Conservation (phyloP, 1,140 invertebrate species). For the Drosophila ohnishii region DNA sequence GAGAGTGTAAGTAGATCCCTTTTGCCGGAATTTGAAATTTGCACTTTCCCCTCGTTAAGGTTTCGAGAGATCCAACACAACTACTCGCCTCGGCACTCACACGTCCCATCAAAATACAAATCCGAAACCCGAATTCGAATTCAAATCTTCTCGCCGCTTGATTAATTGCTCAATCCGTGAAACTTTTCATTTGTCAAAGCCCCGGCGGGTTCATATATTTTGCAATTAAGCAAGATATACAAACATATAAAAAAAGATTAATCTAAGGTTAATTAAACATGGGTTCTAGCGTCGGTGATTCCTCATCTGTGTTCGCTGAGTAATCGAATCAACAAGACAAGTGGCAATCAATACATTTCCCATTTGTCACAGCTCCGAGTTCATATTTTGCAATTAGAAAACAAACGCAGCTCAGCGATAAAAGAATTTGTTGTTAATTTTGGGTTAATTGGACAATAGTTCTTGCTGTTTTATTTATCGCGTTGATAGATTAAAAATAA, state of each 20-base stretch:
- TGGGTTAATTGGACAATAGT: neutral
- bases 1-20: slow-evolving; percentile 33
- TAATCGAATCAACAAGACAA: slow-evolving; percentile 16
- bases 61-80: neutral
- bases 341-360: slow-evolving; percentile 10
- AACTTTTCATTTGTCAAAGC: slow-evolving; percentile 17
- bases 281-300: neutral
- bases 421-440: neutral
- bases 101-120: neutral
- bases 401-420: neutral
- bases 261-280: slow-evolving; percentile 13
- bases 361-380: slow-evolving; percentile 1
- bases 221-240: neutral
- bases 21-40: slow-evolving; percentile 13
- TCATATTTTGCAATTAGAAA: neutral
- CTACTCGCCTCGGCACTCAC: neutral
- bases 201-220: slow-evolving; percentile 13
- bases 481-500: too few species aligned
- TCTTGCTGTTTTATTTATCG: neutral
- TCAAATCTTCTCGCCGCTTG: slow-evolving; percentile 9
- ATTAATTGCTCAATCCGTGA: slow-evolving; percentile 24
- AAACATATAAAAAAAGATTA: neutral
- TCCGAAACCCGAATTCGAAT: slow-evolving; percentile 11
- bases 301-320: neutral
- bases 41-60: slow-evolving; percentile 45